Evolutionary conservation across 2,113 vertebrate species (phyloP).

Genomic region (Ariopsis seemanni): DNA sequence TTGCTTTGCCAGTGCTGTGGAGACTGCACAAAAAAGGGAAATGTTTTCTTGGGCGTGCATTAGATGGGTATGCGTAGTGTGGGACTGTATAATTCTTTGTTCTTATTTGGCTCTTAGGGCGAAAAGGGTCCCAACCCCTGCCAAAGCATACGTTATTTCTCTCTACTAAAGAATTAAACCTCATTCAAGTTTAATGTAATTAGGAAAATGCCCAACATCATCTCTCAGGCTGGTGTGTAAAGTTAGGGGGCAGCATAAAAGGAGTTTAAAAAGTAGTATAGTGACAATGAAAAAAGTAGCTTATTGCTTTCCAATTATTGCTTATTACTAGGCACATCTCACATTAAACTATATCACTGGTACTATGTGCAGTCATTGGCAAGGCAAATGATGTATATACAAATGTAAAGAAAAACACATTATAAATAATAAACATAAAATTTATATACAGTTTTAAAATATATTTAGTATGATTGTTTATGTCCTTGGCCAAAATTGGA

Average conservation of each 20-base stretch:
- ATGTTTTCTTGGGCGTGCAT: neutral
- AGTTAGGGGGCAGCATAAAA: constrained; percentile 11
- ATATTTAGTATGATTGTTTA: constrained; percentile 4
- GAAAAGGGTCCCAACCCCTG: neutral
- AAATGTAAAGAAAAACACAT: constrained; percentile 28
- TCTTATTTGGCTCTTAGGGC: neutral
- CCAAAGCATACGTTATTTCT: neutral
- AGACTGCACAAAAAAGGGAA: constrained; percentile 22
- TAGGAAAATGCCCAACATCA: neutral
- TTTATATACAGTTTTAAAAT: constrained; percentile 33
- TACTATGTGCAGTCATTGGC: constrained; percentile 37
- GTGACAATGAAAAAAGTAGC: constrained; percentile 1
- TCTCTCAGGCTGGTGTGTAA: constrained; percentile 7
- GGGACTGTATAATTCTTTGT: neutral
- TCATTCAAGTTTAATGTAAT: neutral
- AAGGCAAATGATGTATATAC: constrained; percentile 34
- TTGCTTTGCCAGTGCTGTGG: constrained; percentile 13
- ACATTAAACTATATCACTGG: constrained; percentile 34
- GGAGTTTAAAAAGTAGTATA: constrained; percentile 20
- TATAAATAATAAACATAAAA: constrained; percentile 18
- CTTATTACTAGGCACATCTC: constrained; percentile 44
- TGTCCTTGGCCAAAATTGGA: constrained; percentile 10
- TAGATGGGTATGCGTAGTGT: neutral
- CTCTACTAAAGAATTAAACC: neutral
- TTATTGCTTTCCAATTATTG: constrained; percentile 47